Conservation (phyloP, 2,113 vertebrate genomes). For the Porphyrio hochstetteri region DNA sequence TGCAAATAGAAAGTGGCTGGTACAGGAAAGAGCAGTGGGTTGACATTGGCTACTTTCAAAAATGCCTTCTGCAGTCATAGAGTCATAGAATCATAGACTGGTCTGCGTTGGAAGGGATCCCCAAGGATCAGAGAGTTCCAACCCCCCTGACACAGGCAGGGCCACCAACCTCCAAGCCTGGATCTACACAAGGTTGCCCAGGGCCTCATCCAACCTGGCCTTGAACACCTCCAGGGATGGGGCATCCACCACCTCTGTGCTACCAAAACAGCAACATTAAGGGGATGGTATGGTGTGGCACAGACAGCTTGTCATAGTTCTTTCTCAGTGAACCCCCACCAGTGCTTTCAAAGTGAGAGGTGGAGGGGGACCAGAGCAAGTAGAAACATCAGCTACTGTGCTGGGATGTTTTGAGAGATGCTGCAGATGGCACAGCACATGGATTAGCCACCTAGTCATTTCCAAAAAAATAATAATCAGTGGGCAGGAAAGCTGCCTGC, state of each 20-base stretch:
- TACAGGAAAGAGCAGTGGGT: not conserved
- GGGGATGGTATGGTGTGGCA: rapidly evolving
- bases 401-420: not conserved
- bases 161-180: too few species aligned
- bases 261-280: not conserved
- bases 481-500: not conserved
- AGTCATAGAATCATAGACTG: too few species aligned
- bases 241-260: too few species aligned
- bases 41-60: not conserved
- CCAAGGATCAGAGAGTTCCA: too few species aligned
- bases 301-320: not conserved
- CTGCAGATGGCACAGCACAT: not conserved
- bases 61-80: not conserved
- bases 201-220: too few species aligned
- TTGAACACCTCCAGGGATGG: too few species aligned
- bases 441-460: not conserved
- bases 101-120: too few species aligned
- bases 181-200: too few species aligned
- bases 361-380: not conserved
- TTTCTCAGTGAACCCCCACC: not conserved
- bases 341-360: not conserved
- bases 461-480: not conserved
- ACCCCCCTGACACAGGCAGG: too few species aligned
- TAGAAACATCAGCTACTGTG: not conserved
- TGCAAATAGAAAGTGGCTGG: not conserved